Percentiles rank a stretch among this genome's conserved stretches.
Evolutionary conservation across 2,888 invertebrate species (phyloP).

Genomic region (Sinotaia quadrata): DNA sequence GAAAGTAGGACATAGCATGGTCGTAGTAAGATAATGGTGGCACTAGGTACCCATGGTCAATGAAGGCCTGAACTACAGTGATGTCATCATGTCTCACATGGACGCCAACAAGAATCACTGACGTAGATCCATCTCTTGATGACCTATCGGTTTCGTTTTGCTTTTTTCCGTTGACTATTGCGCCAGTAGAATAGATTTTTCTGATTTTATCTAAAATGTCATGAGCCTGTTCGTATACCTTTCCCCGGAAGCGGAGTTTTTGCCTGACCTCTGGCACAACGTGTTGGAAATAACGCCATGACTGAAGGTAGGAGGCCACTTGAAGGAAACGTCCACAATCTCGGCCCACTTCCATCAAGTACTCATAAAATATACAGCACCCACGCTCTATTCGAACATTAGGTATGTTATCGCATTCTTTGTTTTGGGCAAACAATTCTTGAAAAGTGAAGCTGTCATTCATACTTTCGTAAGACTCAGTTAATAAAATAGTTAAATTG

Average conservation of each 20-base stretch:
- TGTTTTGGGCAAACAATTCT: background rate
- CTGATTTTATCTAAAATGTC: background rate
- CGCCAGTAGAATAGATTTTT: background rate
- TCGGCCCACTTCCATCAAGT: background rate
- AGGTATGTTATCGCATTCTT: background rate
- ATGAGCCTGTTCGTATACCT: background rate
- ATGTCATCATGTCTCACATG: conserved; percentile 27
- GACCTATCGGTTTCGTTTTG: too few relatives aligned
- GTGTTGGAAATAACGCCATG: conserved; percentile 27
- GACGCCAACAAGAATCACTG: conserved; percentile 19
- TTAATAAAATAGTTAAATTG: background rate
- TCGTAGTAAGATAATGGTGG: conserved; percentile 20
- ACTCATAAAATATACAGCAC: background rate
- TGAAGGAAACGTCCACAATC: background rate
- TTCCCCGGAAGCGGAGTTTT: conserved; percentile 13
- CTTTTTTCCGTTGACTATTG: too few relatives aligned
- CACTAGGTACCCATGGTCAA: background rate
- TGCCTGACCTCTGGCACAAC: conserved; percentile 3
- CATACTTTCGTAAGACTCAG: background rate
- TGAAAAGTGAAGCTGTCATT: background rate
- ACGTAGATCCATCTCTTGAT: too few relatives aligned
- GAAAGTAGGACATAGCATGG: conserved; percentile 20
- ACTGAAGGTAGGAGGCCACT: conserved; percentile 11
- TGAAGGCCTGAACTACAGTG: background rate
- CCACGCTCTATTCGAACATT: background rate